A percentile compares a stretch with the other conserved stretches of the same genome.
phyloP scores from a whole-genome alignment of 2,113 vertebrate genomes.

The Stigmatopora argus region DNA sequence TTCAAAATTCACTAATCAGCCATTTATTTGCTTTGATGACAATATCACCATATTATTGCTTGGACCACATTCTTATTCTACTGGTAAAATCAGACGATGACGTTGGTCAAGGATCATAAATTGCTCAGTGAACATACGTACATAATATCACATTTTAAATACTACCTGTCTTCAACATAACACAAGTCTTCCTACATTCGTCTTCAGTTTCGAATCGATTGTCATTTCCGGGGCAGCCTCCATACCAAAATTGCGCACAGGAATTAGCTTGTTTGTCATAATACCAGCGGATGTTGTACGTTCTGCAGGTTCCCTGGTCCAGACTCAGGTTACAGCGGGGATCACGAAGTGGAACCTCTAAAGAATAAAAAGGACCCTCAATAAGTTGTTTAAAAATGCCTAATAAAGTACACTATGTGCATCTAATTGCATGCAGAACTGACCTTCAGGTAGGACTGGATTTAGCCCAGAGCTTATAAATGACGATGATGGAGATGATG shows the following conservation, averaged over 20 bases:
- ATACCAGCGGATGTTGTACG: constrained; percentile 77
- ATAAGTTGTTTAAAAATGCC: constrained; percentile 6
- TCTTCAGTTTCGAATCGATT: constrained; percentile 79
- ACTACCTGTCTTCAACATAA: constrained; percentile 66
- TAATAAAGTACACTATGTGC: neutral
- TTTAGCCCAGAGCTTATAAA: constrained; percentile 12
- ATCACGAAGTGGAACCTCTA: constrained; percentile 51
- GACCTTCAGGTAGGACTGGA: constrained; percentile 53
- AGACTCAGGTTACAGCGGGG: constrained; percentile 64
- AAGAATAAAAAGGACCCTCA: constrained; percentile 1
- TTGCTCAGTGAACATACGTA: neutral
- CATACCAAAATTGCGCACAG: constrained; percentile 84
- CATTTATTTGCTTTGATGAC: neutral
- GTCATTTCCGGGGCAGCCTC: constrained; percentile 77
- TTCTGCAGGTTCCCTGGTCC: constrained; percentile 75
- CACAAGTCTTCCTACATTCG: constrained; percentile 75
- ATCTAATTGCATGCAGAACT: constrained; percentile 9
- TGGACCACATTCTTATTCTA: constrained; percentile 52
- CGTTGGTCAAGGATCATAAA: constrained; percentile 2
- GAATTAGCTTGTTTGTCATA: constrained; percentile 80
- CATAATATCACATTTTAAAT: constrained; percentile 4
- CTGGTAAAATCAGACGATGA: constrained; percentile 22
- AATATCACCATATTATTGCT: constrained; percentile 1
- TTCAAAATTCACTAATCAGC: neutral
- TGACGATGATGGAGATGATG: constrained; percentile 34